These are phyloP conservation scores for Drosophila pseudoananassae DNA, from an alignment of 1,140 invertebrate species.

Conservation along the genomic window DNA sequence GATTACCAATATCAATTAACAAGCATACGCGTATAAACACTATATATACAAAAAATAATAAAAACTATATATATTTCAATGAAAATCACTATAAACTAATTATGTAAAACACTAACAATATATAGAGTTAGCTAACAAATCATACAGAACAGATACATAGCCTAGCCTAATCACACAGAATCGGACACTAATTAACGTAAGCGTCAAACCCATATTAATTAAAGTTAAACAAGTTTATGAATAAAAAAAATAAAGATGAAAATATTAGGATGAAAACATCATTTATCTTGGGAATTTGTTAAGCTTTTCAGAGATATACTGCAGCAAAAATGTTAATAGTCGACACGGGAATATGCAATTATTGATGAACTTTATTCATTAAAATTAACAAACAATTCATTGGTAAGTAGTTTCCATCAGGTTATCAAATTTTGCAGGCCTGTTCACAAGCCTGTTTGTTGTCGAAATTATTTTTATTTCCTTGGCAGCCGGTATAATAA, in stretches of 20 bases:
- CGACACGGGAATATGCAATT: too few species aligned
- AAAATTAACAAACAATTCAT: not conserved
- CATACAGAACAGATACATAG: constrained; percentile 18
- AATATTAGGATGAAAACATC: constrained; percentile 47
- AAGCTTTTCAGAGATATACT: too few species aligned
- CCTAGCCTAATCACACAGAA: constrained; percentile 44
- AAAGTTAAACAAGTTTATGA: constrained; percentile 63
- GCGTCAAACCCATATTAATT: constrained; percentile 53
- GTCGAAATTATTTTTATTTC: constrained; percentile 91
- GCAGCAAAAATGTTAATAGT: too few species aligned
- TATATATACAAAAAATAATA: constrained; percentile 33
- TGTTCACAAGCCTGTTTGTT: constrained; percentile 87
- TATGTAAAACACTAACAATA: constrained; percentile 14
- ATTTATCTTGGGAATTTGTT: not conserved
- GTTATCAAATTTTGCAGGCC: constrained; percentile 85
- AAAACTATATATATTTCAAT: constrained; percentile 16
- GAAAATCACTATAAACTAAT: not conserved
- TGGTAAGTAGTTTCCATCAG: not conserved
- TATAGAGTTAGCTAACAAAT: constrained; percentile 40
- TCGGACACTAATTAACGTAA: constrained; percentile 47
- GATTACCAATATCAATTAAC: constrained; percentile 54
- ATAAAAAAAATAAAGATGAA: constrained; percentile 68
- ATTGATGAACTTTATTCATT: not conserved
- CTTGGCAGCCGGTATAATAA: constrained; percentile 91
- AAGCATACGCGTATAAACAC: constrained; percentile 41